Evolutionary conservation across 2,113 vertebrate genomes (phyloP).

Genomic region (Galeopterus variegatus): DNA sequence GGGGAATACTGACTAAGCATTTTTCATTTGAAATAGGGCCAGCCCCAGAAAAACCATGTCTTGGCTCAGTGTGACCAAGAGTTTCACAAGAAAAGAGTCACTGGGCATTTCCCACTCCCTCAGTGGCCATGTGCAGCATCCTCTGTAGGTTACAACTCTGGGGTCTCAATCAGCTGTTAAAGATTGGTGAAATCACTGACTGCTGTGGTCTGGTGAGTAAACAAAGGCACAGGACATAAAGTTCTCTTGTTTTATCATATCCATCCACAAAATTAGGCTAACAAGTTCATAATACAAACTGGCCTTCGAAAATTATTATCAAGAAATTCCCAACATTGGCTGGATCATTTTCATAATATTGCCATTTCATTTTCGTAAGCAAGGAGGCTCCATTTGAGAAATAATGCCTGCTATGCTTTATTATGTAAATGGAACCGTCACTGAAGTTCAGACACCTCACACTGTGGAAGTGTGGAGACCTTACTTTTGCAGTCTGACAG

Average conservation of each 20-base stretch:
- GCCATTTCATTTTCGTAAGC: neutral
- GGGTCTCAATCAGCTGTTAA: neutral
- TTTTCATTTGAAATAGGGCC: neutral
- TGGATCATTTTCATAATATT: neutral
- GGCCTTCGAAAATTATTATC: neutral
- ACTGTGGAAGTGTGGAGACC: neutral
- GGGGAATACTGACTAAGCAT: neutral
- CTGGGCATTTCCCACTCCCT: neutral
- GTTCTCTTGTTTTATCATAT: neutral
- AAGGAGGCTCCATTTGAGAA: neutral
- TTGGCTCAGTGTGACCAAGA: neutral
- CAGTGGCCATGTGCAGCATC: rapidly evolving
- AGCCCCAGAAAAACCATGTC: neutral
- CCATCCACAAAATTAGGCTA: neutral
- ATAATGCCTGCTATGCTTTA: neutral
- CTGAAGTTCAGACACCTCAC: neutral
- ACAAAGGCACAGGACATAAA: neutral
- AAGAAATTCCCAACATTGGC: neutral
- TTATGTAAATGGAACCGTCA: neutral
- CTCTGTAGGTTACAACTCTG: neutral
- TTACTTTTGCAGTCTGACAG: neutral
- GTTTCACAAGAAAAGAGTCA: rapidly evolving
- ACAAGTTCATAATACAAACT: neutral
- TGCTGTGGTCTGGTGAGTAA: neutral
- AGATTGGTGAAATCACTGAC: neutral